Conservation (phyloP, 2,113 vertebrate species). For the Podilymbus podiceps region DNA sequence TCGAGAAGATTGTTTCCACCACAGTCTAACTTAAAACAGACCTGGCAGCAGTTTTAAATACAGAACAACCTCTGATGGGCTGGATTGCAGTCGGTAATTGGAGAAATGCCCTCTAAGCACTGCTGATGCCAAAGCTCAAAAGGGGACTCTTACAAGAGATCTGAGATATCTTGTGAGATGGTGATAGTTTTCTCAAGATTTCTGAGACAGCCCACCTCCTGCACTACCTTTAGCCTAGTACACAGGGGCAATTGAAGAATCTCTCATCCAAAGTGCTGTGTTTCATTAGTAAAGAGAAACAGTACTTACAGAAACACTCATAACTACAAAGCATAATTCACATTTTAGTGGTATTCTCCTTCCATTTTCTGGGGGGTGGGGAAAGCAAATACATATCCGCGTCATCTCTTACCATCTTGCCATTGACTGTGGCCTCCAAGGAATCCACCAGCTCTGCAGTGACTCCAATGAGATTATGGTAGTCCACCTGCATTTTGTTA, state of each 20-base stretch:
- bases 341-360: neutral
- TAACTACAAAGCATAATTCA: neutral
- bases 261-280: neutral
- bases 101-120: neutral
- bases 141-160: neutral
- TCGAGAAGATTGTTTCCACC: neutral
- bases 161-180: neutral
- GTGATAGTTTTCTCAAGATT: neutral
- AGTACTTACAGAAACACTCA: neutral
- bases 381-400: neutral
- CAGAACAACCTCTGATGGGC: neutral
- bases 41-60: neutral
- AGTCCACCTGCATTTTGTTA: slow-evolving; percentile 85
- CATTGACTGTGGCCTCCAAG: slow-evolving; percentile 87
- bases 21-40: neutral
- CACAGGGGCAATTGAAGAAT: neutral
- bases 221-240: neutral
- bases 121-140: neutral
- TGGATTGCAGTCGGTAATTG: neutral
- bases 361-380: neutral
- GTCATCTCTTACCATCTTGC: slow-evolving; percentile 85
- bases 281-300: neutral
- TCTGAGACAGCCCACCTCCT: neutral
- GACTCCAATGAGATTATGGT: slow-evolving; percentile 88
- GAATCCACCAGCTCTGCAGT: slow-evolving; percentile 93